phyloP scores from a whole-genome alignment of 2,888 invertebrate genomes.

The Oligia strigilis region DNA sequence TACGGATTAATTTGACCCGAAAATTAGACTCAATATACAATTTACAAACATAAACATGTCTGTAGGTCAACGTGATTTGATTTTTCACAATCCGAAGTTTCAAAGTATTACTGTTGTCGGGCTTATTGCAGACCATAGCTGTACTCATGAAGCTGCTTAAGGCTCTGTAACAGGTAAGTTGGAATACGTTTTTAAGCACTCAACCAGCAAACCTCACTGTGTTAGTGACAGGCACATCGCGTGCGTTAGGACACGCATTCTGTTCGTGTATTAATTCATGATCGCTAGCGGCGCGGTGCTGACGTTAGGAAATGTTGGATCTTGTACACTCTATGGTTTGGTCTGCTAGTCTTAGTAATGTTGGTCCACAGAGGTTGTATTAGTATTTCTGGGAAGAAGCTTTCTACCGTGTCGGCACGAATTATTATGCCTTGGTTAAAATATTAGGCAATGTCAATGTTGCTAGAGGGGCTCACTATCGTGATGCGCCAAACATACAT shows the following conservation, averaged over 20 bases:
- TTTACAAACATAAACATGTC: conserved; percentile 12
- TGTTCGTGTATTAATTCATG: conserved; percentile 41
- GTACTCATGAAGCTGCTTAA: not conserved
- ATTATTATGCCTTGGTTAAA: not conserved
- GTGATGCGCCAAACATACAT: not conserved
- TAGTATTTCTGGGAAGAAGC: not conserved
- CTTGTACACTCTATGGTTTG: conserved; percentile 2
- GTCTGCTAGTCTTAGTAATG: conserved; percentile 4
- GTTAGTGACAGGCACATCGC: not conserved
- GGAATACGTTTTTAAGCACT: not conserved
- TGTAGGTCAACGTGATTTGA: not conserved
- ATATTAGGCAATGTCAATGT: not conserved
- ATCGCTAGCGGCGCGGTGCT: conserved; percentile 37
- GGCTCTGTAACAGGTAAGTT: not conserved
- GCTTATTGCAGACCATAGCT: not conserved
- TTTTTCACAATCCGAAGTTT: not conserved
- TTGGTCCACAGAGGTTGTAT: not conserved
- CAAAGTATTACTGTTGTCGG: not conserved
- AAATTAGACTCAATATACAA: conserved; percentile 16
- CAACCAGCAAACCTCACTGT: conserved; percentile 8
- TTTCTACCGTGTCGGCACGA: not conserved
- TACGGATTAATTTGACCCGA: conserved; percentile 50
- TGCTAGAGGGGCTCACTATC: no score
- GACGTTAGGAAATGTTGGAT: conserved; percentile 4
- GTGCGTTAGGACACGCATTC: conserved; percentile 27